A percentile compares a stretch with the other conserved stretches of the same genome.
Conservation (phyloP, 2,888 invertebrate genomes). For the Chalcosyrphus nemorum region DNA sequence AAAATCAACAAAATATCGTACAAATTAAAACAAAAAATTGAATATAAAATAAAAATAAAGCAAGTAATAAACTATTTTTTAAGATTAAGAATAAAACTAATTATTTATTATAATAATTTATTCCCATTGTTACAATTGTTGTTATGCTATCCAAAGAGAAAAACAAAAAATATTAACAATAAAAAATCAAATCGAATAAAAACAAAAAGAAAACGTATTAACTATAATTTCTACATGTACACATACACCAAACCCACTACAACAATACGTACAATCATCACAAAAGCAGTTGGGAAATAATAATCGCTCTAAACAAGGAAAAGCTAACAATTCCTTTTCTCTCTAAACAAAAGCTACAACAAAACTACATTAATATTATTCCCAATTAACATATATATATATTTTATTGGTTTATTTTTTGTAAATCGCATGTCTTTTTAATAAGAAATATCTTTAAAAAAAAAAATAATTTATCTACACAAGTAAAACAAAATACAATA, state of each 20-base stretch:
- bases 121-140: conserved; percentile 53
- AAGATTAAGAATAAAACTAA: conserved; percentile 29
- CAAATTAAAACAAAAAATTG: conserved; percentile 39
- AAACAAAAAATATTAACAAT: conserved; percentile 19
- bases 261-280: neutral
- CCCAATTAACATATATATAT: conserved; percentile 12
- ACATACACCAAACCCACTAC: neutral
- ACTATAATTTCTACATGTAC: conserved; percentile 7
- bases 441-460: conserved; percentile 25
- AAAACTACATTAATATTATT: conserved; percentile 10
- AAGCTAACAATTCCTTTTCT: conserved; percentile 15
- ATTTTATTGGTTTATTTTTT: conserved; percentile 48
- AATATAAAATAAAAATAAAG: too few species aligned
- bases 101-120: conserved; percentile 46
- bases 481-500: conserved; percentile 44
- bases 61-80: conserved; percentile 31
- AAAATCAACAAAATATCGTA: conserved; percentile 40
- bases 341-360: conserved; percentile 18
- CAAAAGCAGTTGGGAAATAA: conserved; percentile 71
- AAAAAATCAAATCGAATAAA: conserved; percentile 15
- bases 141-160: conserved; percentile 41
- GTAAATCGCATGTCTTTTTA: conserved; percentile 59
- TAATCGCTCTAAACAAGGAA: conserved; percentile 13
- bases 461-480: conserved; percentile 47
- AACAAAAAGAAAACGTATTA: conserved; percentile 18